A percentile compares a stretch with the other conserved stretches of the same genome.
These are phyloP conservation scores for Trichacis sp. DNA, from an alignment of 2,888 invertebrate species.

Conservation along the genomic window DNA sequence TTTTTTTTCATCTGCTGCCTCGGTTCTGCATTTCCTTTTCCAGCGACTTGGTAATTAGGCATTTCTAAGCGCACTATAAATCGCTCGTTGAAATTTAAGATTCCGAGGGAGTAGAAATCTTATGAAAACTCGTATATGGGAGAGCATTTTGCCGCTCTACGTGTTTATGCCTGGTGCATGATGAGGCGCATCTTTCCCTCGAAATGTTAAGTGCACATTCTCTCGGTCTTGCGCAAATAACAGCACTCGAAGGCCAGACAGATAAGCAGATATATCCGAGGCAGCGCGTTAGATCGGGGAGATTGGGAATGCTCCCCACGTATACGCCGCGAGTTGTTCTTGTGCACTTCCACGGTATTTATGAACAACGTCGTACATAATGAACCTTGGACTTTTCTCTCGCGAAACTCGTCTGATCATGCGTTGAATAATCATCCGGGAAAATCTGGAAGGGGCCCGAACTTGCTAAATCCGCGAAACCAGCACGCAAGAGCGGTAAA, in stretches of 20 bases:
- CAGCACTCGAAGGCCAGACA: slow-evolving; percentile 32
- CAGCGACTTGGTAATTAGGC: slow-evolving; percentile 1
- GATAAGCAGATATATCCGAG: slow-evolving; percentile 36
- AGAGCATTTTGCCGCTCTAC: slow-evolving; percentile 22
- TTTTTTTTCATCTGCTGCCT: no score
- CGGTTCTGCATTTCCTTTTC: neutral
- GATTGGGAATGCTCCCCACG: slow-evolving; percentile 28
- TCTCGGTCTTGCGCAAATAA: slow-evolving; percentile 35
- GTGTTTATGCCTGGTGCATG: slow-evolving; percentile 37
- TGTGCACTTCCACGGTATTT: slow-evolving; percentile 27
- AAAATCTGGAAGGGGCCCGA: no score
- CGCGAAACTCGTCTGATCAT: slow-evolving; percentile 5
- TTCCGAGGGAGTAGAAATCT: neutral
- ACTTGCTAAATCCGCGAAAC: no score
- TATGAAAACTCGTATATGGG: slow-evolving; percentile 13
- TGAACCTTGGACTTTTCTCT: neutral
- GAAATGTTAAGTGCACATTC: slow-evolving; percentile 34
- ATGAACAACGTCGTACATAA: slow-evolving; percentile 2
- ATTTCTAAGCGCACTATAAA: slow-evolving; percentile 2
- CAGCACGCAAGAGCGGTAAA: no score
- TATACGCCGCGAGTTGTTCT: slow-evolving; percentile 17
- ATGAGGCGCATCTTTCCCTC: slow-evolving; percentile 21
- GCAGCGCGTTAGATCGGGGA: slow-evolving; percentile 33
- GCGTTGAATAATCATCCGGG: neutral
- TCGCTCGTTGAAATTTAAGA: neutral